Conservation (phyloP, 2,797 vertebrate genomes). For the Spheniscus humboldti region DNA sequence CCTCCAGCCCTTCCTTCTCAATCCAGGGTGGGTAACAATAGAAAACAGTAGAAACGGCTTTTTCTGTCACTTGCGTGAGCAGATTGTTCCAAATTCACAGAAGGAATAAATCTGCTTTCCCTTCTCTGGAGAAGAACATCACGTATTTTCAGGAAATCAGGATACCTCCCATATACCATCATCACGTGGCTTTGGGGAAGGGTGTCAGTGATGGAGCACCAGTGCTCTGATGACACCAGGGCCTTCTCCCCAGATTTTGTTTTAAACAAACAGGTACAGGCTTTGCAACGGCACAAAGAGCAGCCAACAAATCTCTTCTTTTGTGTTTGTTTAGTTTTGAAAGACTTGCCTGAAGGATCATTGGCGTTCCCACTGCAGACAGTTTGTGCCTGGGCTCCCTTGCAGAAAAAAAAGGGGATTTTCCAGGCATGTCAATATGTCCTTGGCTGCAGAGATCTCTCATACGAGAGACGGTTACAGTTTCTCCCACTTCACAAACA, state of each 20-base stretch:
- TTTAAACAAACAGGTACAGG: background rate
- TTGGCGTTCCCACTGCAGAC: constrained; percentile 21
- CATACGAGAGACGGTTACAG: background rate
- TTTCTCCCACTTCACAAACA: constrained; percentile 30
- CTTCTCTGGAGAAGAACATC: background rate
- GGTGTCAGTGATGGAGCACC: background rate
- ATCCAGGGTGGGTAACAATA: background rate
- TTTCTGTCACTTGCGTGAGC: background rate
- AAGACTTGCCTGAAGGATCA: constrained; percentile 53
- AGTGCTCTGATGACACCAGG: background rate
- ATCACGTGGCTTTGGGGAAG: background rate
- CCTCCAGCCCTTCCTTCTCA: background rate
- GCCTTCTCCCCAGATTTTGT: background rate
- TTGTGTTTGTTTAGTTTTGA: constrained; percentile 43
- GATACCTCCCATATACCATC: background rate
- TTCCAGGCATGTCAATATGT: constrained; percentile 53
- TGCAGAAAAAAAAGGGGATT: constrained; percentile 1
- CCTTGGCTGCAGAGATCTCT: constrained; percentile 48
- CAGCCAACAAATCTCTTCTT: constrained; percentile 1
- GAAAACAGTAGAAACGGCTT: background rate
- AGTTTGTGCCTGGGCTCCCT: constrained; percentile 46
- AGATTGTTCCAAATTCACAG: constrained; percentile 12
- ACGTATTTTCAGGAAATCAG: constrained; percentile 35
- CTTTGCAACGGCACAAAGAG: background rate
- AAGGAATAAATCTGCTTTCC: constrained; percentile 34